A percentile compares a stretch with the other conserved stretches of the same genome.
These are phyloP conservation scores for Hydrophis major DNA, from an alignment of 2,797 vertebrate species.

Conservation along the genomic window DNA sequence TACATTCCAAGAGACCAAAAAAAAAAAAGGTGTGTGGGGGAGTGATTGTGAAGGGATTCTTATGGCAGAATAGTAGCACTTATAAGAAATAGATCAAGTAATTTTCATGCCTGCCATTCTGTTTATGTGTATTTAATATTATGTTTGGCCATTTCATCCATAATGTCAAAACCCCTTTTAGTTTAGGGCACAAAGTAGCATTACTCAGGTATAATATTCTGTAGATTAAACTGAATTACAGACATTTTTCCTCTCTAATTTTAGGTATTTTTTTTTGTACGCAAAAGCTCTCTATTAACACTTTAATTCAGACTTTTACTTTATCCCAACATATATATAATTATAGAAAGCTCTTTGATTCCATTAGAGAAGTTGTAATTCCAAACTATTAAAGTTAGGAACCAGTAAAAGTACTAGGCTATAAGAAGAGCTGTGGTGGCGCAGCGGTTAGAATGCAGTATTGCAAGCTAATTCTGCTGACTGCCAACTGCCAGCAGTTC, in stretches of 20 bases:
- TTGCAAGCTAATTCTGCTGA: neutral
- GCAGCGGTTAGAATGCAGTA: neutral
- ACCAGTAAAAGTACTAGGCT: neutral
- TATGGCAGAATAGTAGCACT: neutral
- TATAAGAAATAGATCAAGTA: constrained; percentile 19
- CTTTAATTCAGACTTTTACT: constrained; percentile 49
- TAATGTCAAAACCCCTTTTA: constrained; percentile 51
- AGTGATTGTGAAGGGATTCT: neutral
- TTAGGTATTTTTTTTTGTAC: constrained; percentile 14
- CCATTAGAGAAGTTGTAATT: constrained; percentile 54
- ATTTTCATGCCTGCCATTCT: constrained; percentile 12
- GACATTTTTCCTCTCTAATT: neutral
- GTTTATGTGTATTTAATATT: constrained; percentile 36
- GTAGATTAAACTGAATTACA: constrained; percentile 32
- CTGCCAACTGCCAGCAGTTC: neutral
- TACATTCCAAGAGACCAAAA: neutral
- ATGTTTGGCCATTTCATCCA: constrained; percentile 39
- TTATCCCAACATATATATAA: constrained; percentile 50
- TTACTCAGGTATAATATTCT: constrained; percentile 15
- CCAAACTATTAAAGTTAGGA: constrained; percentile 8
- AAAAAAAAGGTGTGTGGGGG: neutral
- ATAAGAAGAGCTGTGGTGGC: neutral
- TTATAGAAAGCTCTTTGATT: constrained; percentile 48
- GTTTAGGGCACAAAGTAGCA: constrained; percentile 29
- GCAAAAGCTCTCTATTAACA: constrained; percentile 30